Percentiles rank a stretch among this genome's conserved stretches.
These are phyloP conservation scores for Drosophila athabasca DNA, from an alignment of 1,140 invertebrate species.

Conservation along the genomic window DNA sequence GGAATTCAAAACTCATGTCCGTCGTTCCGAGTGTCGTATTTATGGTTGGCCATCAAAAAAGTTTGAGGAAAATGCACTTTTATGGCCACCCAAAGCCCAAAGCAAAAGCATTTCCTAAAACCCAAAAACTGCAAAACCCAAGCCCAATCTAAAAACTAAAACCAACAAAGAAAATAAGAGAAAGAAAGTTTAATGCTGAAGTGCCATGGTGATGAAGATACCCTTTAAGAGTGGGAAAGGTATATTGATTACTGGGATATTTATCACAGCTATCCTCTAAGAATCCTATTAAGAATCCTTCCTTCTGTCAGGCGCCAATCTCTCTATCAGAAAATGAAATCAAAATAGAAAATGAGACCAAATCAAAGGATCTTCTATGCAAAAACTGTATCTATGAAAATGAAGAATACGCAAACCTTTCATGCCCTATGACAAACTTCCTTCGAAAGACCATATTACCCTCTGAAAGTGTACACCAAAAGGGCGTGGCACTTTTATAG, in stretches of 20 bases:
- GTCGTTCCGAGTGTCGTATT: constrained; percentile 43
- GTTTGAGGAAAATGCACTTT: constrained; percentile 19
- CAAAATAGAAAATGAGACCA: not conserved
- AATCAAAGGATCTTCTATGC: not conserved
- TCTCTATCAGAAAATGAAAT: no score
- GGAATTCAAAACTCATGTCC: constrained; percentile 17
- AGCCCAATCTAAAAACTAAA: not conserved
- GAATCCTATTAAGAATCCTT: no score
- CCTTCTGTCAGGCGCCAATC: no score
- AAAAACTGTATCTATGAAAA: no score
- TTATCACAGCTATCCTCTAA: no score
- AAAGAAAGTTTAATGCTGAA: no score
- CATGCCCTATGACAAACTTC: no score
- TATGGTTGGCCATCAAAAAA: constrained; percentile 35
- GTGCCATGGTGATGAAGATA: no score
- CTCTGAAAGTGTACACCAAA: not conserved
- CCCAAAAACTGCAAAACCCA: not conserved
- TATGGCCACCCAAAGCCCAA: constrained; percentile 1
- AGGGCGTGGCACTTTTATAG: constrained; percentile 33
- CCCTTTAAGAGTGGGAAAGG: no score
- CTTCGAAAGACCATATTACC: no score
- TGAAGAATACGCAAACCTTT: no score
- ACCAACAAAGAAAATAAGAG: not conserved
- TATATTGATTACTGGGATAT: no score
- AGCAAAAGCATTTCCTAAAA: not conserved